A percentile compares a stretch with the other conserved stretches of the same genome.
Evolutionary conservation across 2,797 vertebrate genomes (phyloP).

Genomic region (Sebastiscus tertius): DNA sequence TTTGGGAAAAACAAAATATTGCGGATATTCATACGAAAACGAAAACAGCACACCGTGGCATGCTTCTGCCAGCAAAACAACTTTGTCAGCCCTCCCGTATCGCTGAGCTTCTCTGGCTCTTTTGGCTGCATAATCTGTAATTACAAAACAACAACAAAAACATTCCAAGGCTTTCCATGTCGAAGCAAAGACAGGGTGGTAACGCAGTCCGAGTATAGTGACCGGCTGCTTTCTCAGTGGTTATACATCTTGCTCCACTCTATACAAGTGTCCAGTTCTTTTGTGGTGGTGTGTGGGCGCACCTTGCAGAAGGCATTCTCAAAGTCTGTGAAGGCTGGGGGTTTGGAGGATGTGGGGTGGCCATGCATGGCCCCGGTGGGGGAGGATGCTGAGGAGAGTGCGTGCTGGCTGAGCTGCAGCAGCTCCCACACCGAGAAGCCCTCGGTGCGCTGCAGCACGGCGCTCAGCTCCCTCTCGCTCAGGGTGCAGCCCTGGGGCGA

Average conservation of each 20-base stretch:
- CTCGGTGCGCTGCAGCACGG: slow-evolving; percentile 91
- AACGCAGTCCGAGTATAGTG: slow-evolving; percentile 72
- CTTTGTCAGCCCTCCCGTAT: slow-evolving; percentile 62
- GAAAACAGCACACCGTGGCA: slow-evolving; percentile 78
- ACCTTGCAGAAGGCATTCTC: slow-evolving; percentile 95
- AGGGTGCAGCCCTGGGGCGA: slow-evolving; percentile 89
- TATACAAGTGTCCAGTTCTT: slow-evolving; percentile 92
- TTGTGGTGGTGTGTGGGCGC: slow-evolving; percentile 87
- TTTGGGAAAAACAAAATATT: slow-evolving; percentile 85
- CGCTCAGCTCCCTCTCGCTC: slow-evolving; percentile 89
- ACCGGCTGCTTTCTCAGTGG: slow-evolving; percentile 86
- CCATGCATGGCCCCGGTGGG: slow-evolving; percentile 72
- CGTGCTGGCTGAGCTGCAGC: slow-evolving; percentile 92
- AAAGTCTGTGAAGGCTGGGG: slow-evolving; percentile 91
- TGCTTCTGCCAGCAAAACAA: slow-evolving; percentile 76
- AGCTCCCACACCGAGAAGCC: slow-evolving; percentile 91
- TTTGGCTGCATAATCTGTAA: slow-evolving; percentile 83
- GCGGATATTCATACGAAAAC: slow-evolving; percentile 76
- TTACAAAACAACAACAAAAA: slow-evolving; percentile 72
- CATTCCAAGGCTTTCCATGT: slow-evolving; percentile 68
- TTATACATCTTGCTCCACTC: slow-evolving; percentile 97
- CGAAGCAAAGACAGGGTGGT: slow-evolving; percentile 58
- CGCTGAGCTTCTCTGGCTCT: slow-evolving; percentile 65
- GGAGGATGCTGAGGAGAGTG: slow-evolving; percentile 83
- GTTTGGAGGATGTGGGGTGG: slow-evolving; percentile 82